Conservation (phyloP, 1,140 invertebrate genomes). For the Meloidogyne floridensis region DNA sequence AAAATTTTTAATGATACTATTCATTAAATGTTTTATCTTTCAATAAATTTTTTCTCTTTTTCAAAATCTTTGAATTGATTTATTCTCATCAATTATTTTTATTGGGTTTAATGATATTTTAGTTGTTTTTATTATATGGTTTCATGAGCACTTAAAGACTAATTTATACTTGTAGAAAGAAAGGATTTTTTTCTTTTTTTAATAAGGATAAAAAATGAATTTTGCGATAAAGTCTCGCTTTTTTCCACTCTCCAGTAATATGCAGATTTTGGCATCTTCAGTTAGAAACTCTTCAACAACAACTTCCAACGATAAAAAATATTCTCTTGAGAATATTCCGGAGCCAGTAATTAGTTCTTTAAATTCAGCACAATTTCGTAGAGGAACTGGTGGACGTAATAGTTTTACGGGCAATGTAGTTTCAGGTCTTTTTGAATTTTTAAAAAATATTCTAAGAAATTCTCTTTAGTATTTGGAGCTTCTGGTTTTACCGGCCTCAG, state of each 20-base stretch:
- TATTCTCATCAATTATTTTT: too few relatives aligned
- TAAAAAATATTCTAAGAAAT: neutral
- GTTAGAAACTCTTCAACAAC: neutral
- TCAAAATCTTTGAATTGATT: too few relatives aligned
- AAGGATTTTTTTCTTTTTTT: too few relatives aligned
- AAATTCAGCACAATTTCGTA: slow-evolving; percentile 43
- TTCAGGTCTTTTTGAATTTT: slow-evolving; percentile 71
- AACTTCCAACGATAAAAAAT: slow-evolving; percentile 3
- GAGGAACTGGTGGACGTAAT: slow-evolving; percentile 77
- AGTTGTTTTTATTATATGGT: too few relatives aligned
- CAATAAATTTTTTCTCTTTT: too few relatives aligned
- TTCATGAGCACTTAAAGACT: too few relatives aligned
- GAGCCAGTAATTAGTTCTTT: slow-evolving; percentile 40
- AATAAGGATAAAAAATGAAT: neutral
- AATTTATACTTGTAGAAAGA: too few relatives aligned
- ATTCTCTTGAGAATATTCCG: slow-evolving; percentile 43
- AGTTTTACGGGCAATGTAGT: slow-evolving; percentile 94
- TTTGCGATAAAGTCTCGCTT: neutral
- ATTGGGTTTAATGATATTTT: too few relatives aligned
- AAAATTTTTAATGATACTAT: too few relatives aligned
- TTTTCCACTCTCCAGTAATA: neutral
- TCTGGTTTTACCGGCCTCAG: slow-evolving; percentile 83
- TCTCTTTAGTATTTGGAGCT: slow-evolving; percentile 77
- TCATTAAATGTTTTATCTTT: too few relatives aligned
- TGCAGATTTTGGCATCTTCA: neutral